Evolutionary conservation across 2,888 invertebrate species (phyloP).

Genomic region (Cosmorhoe ocellata): DNA sequence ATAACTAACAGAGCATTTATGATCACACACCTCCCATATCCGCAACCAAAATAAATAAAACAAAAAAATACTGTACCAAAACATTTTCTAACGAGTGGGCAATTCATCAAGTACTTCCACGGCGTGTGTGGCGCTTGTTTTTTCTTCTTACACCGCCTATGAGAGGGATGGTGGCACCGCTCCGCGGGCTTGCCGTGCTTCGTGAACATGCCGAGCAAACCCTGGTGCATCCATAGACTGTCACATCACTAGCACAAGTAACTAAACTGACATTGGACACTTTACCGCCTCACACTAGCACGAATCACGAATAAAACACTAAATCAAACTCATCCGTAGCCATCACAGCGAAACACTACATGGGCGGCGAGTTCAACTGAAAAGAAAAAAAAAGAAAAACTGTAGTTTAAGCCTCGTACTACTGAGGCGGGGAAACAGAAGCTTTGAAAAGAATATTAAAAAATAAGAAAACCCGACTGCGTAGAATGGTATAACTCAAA

Average conservation of each 20-base stretch:
- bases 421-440: slow-evolving; percentile 2
- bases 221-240: slow-evolving; percentile 74
- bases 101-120: slow-evolving; percentile 84
- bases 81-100: slow-evolving; percentile 83
- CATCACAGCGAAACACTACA: slow-evolving; percentile 70
- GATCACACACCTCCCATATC: neutral
- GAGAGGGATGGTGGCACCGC: slow-evolving; percentile 72
- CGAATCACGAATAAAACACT: slow-evolving; percentile 60
- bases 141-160: slow-evolving; percentile 78
- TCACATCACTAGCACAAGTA: slow-evolving; percentile 72
- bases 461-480: neutral
- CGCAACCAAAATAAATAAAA: slow-evolving; percentile 7
- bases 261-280: slow-evolving; percentile 49
- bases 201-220: slow-evolving; percentile 78
- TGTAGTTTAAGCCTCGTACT: slow-evolving; percentile 51
- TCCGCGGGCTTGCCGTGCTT: slow-evolving; percentile 77
- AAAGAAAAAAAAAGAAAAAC: slow-evolving; percentile 78
- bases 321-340: slow-evolving; percentile 70
- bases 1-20: slow-evolving; percentile 1
- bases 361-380: slow-evolving; percentile 72
- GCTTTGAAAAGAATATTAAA: neutral
- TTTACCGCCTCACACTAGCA: slow-evolving; percentile 51
- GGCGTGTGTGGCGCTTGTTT: slow-evolving; percentile 78
- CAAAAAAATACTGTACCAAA: slow-evolving; percentile 77
- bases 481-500: too few species aligned